Base-by-base conservation (phyloP, 2,113 vertebrate genomes). In the Python bivittatus region DNA sequence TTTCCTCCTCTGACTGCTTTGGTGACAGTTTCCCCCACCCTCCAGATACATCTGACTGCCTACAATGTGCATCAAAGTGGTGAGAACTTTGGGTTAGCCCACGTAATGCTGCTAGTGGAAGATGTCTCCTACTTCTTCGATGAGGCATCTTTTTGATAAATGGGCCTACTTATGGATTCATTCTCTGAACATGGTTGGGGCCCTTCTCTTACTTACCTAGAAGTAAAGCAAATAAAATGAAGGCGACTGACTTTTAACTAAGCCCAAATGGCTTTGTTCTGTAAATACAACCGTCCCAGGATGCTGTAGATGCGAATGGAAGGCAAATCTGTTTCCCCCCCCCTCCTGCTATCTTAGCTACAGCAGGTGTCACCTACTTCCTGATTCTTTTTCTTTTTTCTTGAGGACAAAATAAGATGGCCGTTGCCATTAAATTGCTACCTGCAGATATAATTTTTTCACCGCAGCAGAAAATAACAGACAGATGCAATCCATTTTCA, bases 401-500 rank as follows among this genome's bases (percentile, higher is more conserved):
- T 38, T 25, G 79, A 93, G 60, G 61, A 42, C n/a, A 84, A 92
- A 85, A 53, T 57, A 9, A 2, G 48, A 1, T 68, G 79, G 10
- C 6, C 0, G 0, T 0, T 11, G 53, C 88, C 64, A 53, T 93
- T 91, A 83, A 91, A 12, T 92, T 83, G 85, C 89, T 91, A 86
- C 93, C 94, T 95, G 94, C 79, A 95, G 92, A 84, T 91, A 79
- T 94, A 72, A 4, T 94, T 89, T 95, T 38, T 38, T 15, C 33
- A 93, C 42, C 84, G 85, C 91, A 6, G 90, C 79, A 93, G 94
- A 90, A 96, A 90, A 27, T 91, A 90, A 94, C 42, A 3, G 88
- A 90, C 20, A 90, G 94, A 93, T 91, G 85, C 89, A 88, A 91
- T 95, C 95, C 91, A 83, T 96, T 95, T 91, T 91, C 64, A n/a